Conservation (phyloP, 2,888 invertebrate species). For the Tubulanus polymorphus region DNA sequence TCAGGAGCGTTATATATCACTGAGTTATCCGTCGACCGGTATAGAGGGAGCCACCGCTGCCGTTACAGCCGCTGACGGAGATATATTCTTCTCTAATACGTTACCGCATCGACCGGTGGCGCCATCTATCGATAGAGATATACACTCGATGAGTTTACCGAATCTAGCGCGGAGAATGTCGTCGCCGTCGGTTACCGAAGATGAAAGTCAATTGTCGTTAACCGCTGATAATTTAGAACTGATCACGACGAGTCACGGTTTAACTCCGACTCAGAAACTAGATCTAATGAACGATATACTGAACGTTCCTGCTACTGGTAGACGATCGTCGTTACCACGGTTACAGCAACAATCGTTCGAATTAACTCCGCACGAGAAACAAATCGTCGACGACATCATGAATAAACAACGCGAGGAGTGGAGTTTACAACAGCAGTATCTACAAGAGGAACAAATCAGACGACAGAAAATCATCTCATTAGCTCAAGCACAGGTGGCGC, state of each 20-base stretch:
- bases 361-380: not conserved
- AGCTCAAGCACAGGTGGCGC: no score
- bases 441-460: not conserved
- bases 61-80: not conserved
- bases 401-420: not conserved
- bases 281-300: not conserved
- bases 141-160: not conserved
- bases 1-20: not conserved
- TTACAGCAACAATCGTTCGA: not conserved
- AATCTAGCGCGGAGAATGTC: not conserved
- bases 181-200: not conserved
- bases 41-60: not conserved
- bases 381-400: not conserved
- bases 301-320: not conserved
- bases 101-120: no score
- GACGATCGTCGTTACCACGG: slow-evolving; percentile 1
- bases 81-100: not conserved
- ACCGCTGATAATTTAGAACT: not conserved
- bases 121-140: no score
- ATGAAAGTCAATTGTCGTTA: not conserved
- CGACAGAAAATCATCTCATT: no score
- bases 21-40: not conserved
- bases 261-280: not conserved
- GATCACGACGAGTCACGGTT: not conserved
- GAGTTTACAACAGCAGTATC: not conserved